Conservation (phyloP, 2,113 vertebrate genomes). For the Ursus arctos region DNA sequence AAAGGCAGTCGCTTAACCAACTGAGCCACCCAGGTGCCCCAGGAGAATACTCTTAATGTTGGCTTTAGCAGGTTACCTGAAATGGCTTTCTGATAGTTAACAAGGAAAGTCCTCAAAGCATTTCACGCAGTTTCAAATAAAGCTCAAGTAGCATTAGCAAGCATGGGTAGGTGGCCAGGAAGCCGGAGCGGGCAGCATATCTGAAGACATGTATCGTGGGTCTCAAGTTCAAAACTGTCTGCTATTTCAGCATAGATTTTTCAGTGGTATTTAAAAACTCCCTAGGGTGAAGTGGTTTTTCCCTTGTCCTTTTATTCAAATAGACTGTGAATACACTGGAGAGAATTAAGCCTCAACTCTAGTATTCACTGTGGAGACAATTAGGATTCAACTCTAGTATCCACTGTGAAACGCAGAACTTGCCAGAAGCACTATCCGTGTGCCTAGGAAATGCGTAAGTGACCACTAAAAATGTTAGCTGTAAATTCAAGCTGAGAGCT, state of each 20-base stretch:
- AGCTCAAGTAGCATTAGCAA: not conserved
- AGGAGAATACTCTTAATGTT: not conserved
- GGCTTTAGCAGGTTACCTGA: not conserved
- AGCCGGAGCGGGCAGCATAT: no score
- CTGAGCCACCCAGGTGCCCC: no score
- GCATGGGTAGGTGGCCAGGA: not conserved
- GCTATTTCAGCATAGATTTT: not conserved
- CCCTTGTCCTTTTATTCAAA: slow-evolving; percentile 30
- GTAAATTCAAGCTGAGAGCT: not conserved
- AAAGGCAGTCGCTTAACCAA: no score
- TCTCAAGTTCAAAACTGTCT: not conserved
- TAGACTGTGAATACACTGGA: not conserved
- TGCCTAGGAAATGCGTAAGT: not conserved
- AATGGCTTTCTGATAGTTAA: not conserved
- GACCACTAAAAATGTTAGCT: not conserved
- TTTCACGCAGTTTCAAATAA: not conserved
- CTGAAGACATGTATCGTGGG: not conserved
- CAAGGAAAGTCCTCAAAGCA: not conserved
- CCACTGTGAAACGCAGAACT: not conserved
- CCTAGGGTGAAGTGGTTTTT: not conserved
- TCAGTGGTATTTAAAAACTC: not conserved
- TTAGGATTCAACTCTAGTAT: not conserved
- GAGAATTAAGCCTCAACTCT: not conserved
- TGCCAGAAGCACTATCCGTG: not conserved
- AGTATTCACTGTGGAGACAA: not conserved